Evolutionary conservation across 2,797 vertebrate species (phyloP).

Genomic region (Buceros bicornis): DNA sequence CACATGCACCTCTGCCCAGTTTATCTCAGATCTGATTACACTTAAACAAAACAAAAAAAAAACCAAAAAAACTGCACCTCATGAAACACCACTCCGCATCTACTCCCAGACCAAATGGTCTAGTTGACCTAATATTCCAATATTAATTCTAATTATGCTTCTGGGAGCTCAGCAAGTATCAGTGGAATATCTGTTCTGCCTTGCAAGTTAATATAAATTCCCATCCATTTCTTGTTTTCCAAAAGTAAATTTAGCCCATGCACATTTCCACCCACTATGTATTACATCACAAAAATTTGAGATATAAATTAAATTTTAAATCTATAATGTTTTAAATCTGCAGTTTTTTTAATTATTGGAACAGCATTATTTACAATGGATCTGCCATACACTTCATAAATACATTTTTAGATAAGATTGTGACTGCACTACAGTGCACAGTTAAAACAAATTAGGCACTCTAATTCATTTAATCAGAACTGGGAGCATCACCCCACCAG

Average conservation of each 20-base stretch:
- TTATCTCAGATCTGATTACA: not conserved
- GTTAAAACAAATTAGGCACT: not conserved
- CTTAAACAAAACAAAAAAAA: not conserved
- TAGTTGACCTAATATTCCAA: not conserved
- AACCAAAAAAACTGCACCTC: not conserved
- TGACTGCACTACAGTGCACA: not conserved
- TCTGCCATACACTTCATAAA: not conserved
- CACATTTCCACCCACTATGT: not conserved
- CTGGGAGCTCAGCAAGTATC: not conserved
- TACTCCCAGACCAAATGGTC: not conserved
- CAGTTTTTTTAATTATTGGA: not conserved
- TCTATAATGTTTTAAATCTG: not conserved
- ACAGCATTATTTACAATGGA: not conserved
- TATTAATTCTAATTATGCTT: conserved; percentile 16
- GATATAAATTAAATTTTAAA: not conserved
- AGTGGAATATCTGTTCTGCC: not conserved
- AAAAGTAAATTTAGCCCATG: not conserved
- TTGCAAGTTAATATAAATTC: not conserved
- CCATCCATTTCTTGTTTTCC: not conserved
- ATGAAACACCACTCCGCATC: not conserved
- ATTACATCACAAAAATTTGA: not conserved
- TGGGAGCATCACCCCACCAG: not conserved
- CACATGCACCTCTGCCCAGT: not conserved
- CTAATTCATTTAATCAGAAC: not conserved
- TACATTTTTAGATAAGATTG: not conserved